Conservation (phyloP, 2,888 invertebrate genomes). For the Perithous albicinctus region DNA sequence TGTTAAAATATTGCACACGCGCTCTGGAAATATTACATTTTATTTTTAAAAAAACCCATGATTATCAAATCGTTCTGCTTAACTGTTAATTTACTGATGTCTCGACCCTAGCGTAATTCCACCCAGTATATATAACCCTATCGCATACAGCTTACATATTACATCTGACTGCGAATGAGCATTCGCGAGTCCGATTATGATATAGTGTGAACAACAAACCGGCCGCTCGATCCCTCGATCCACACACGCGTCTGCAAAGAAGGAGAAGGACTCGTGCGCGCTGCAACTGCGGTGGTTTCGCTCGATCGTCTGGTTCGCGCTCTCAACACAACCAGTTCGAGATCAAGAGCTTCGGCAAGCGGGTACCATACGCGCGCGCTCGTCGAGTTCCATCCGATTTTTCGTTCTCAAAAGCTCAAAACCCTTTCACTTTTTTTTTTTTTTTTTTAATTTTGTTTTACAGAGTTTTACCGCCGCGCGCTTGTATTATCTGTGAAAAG, state of each 20-base stretch:
- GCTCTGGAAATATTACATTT: too few species aligned
- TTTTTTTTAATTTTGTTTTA: too few species aligned
- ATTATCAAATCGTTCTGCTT: too few species aligned
- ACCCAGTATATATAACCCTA: not conserved
- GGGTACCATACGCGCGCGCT: slow-evolving; percentile 46
- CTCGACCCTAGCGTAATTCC: too few species aligned
- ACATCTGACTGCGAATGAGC: slow-evolving; percentile 3
- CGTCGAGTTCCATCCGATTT: not conserved
- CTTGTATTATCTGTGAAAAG: not conserved
- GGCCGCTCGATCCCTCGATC: slow-evolving; percentile 42
- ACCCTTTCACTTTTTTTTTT: not conserved
- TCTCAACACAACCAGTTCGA: slow-evolving; percentile 63
- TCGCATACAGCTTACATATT: not conserved
- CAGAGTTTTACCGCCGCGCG: too few species aligned
- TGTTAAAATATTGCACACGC: too few species aligned
- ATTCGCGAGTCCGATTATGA: slow-evolving; percentile 25
- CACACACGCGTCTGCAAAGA: slow-evolving; percentile 26
- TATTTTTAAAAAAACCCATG: too few species aligned
- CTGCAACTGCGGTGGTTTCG: slow-evolving; percentile 31
- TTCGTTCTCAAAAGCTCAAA: not conserved
- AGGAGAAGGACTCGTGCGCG: slow-evolving; percentile 36
- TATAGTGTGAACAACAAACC: slow-evolving; percentile 33
- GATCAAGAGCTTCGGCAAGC: slow-evolving; percentile 64
- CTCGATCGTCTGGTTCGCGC: slow-evolving; percentile 56
- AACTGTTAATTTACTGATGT: too few species aligned